A percentile compares a stretch with the other conserved stretches of the same genome.
Evolutionary conservation across 2,113 vertebrate species (phyloP).

Genomic region (Lycaon pictus): DNA sequence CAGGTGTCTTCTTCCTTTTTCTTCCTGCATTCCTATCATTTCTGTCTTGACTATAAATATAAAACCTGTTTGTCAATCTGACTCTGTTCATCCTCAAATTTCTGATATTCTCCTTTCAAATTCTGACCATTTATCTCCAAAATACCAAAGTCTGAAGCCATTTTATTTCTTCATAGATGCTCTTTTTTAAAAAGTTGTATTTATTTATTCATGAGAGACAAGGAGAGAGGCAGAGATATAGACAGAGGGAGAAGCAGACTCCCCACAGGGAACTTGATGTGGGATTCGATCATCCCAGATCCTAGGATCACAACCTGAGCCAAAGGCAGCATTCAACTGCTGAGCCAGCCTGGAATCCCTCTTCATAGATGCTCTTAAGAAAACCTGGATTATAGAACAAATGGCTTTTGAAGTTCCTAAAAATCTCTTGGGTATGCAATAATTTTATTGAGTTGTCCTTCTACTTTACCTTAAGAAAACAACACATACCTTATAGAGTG

Average conservation of each 20-base stretch:
- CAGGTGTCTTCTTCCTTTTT: not conserved
- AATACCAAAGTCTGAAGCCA: not conserved
- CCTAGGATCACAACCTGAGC: too few species aligned
- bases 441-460: not conserved
- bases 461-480: not conserved
- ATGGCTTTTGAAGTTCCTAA: not conserved
- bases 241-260: too few species aligned
- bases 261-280: too few species aligned
- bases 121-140: not conserved
- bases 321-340: too few species aligned
- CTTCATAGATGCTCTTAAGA: not conserved
- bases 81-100: not conserved
- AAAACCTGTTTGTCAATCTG: not conserved
- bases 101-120: not conserved
- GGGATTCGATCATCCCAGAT: too few species aligned
- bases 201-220: too few species aligned
- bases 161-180: not conserved
- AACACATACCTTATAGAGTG: not conserved
- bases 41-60: not conserved
- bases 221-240: too few species aligned
- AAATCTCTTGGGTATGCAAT: not conserved
- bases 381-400: not conserved
- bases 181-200: too few species aligned
- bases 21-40: not conserved
- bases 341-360: too few species aligned